Evolutionary conservation across 2,888 invertebrate genomes (phyloP), one percentile per base, ranked within the genome.

Genomic region (Troides helena): DNA sequence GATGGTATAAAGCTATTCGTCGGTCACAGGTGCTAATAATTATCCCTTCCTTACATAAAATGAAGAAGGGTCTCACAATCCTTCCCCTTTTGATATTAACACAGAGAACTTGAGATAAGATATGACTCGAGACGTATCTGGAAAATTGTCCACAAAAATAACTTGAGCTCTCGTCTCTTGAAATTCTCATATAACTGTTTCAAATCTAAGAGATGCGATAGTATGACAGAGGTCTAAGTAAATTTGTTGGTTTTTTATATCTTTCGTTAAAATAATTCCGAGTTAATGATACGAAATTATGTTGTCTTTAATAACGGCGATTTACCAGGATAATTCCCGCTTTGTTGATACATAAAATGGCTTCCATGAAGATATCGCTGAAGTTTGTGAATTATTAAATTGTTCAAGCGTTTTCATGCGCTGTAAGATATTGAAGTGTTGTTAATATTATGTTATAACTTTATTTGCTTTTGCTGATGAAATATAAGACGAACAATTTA

Each of bases 281-380:
- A 84, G 80, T 85, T 87, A 83, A 85, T 83, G 81, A 77, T 80
- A 74, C 68, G 76, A 79, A 82, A 78, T 81, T 78, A 80, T 79
- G 77, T 79, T 77, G 75, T 73, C 74, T 62, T 78, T 74, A 72
- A 71, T 78, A 82, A 77, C 74, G 69, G 72, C 74, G 74, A 81
- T 84, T 85, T 82, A 83, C 80, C 76, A 73, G 77, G 76, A 81
- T 80, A 81, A 85, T 84, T 76, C 78, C 60, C 69, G 75, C 77
- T 81, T 79, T 69, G 69, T 57, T 69, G 62, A 46, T 62, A 36
- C 61, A 57, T 65, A 39, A 65, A 61, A 43, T 46, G 39, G n/a
- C 36, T 59, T 25, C 50, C 39, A 36, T n/a, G 59, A 64, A 25
- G 63, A 59, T 67, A 17, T 39, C n/a, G 23, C 4, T 2, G 30